Evolutionary conservation across 2,888 invertebrate genomes (phyloP).

Genomic region (Nemoura dubitans): DNA sequence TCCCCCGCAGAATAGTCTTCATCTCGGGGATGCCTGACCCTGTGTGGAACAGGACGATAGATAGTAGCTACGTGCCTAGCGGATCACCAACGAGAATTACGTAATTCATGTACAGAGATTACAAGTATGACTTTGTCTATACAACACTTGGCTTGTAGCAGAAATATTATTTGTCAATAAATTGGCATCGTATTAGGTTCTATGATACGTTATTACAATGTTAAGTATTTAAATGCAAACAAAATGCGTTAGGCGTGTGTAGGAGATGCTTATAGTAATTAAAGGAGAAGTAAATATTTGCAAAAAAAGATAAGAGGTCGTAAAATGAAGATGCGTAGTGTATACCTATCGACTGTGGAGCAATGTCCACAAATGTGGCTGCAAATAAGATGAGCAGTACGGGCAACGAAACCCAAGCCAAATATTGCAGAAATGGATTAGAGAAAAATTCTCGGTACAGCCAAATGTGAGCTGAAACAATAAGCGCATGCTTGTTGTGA

Average conservation of each 20-base stretch:
- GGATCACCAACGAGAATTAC: too few species aligned
- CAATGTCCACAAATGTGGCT: conserved; percentile 94
- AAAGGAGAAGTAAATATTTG: background rate
- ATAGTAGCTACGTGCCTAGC: background rate
- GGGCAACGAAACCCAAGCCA: conserved; percentile 93
- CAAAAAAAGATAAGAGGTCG: background rate
- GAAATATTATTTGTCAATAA: background rate
- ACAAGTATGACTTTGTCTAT: too few species aligned
- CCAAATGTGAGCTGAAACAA: conserved; percentile 84
- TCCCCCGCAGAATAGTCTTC: conserved; percentile 97
- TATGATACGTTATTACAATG: background rate
- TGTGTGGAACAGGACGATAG: conserved; percentile 57
- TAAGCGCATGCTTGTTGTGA: conserved; percentile 24
- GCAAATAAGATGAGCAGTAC: conserved; percentile 93
- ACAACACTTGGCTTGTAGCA: background rate
- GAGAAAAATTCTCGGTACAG: conserved; percentile 86
- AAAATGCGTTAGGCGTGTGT: background rate
- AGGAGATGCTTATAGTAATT: background rate
- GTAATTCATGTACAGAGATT: too few species aligned
- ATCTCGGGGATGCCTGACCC: conserved; percentile 99
- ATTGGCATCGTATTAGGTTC: background rate
- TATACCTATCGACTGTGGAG: conserved; percentile 94
- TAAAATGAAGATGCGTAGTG: background rate
- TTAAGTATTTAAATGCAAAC: background rate
- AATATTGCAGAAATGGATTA: conserved; percentile 83